Percentiles rank a stretch among this genome's conserved stretches.
Conservation (phyloP, 1,140 invertebrate genomes). For the Temnothorax longispinosus region DNA sequence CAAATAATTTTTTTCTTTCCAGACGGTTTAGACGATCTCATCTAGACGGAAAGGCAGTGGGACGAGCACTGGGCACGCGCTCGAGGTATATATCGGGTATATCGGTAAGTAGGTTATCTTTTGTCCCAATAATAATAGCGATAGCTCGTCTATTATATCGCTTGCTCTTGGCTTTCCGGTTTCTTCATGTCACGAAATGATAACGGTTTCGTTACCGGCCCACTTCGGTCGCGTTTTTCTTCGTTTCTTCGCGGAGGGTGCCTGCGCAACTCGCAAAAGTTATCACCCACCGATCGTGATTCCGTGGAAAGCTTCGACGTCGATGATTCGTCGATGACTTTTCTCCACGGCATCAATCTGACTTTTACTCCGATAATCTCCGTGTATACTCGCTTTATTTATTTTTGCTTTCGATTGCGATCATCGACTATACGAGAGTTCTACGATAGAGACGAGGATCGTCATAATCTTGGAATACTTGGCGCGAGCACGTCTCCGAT, state of each 20-base stretch:
- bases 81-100: neutral
- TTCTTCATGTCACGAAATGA: conserved; percentile 53
- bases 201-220: conserved; percentile 62
- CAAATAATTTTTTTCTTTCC: conserved; percentile 35
- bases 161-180: conserved; percentile 63
- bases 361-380: neutral
- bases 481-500: neutral
- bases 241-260: neutral
- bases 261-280: neutral
- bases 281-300: neutral
- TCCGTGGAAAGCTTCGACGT: neutral
- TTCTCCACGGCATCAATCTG: neutral
- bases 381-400: neutral
- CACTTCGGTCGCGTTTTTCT: conserved; percentile 13
- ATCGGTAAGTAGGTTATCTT: conserved; percentile 74
- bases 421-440: neutral
- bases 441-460: neutral
- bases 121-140: conserved; percentile 60
- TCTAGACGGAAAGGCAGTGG: conserved; percentile 47
- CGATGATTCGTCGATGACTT: neutral
- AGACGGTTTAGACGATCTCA: conserved; percentile 17
- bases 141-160: neutral
- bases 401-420: neutral
- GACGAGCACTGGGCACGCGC: conserved; percentile 7
- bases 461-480: neutral